Evolutionary conservation across 1,140 invertebrate species (phyloP).

Genomic region (Meloidogyne hapla): DNA sequence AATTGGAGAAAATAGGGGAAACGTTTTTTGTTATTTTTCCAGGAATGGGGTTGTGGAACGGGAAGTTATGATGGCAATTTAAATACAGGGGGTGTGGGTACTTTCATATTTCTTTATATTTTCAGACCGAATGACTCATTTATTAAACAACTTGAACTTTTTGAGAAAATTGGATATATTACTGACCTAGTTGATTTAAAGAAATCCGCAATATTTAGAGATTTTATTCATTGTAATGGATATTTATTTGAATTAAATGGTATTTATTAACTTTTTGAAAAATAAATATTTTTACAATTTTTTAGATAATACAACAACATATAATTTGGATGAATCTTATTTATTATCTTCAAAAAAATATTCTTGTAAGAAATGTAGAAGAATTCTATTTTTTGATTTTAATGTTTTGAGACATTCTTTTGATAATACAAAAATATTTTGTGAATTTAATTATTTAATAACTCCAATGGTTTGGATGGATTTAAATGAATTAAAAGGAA

Average conservation of each 20-base stretch:
- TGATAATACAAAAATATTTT: not conserved
- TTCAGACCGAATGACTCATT: conserved; percentile 46
- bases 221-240: not conserved
- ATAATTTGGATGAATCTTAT: not conserved
- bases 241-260: not conserved
- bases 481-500: conserved; percentile 43
- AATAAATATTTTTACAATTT: not conserved
- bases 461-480: conserved; percentile 59
- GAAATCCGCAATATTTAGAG: conserved; percentile 28
- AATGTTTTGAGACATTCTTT: conserved; percentile 10
- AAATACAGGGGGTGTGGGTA: too few species aligned
- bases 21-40: too few species aligned
- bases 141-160: conserved; percentile 41
- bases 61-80: too few species aligned
- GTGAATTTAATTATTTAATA: conserved; percentile 32
- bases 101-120: conserved; percentile 7
- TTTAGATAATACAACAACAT: not conserved
- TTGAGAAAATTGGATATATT: conserved; percentile 47
- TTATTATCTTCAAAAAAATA: not conserved
- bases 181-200: conserved; percentile 37
- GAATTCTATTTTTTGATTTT: conserved; percentile 5
- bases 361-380: conserved; percentile 21
- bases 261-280: not conserved
- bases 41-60: too few species aligned
- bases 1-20: too few species aligned